Evolutionary conservation across 2,888 invertebrate species (phyloP).

Genomic region (Apodemia zela): DNA sequence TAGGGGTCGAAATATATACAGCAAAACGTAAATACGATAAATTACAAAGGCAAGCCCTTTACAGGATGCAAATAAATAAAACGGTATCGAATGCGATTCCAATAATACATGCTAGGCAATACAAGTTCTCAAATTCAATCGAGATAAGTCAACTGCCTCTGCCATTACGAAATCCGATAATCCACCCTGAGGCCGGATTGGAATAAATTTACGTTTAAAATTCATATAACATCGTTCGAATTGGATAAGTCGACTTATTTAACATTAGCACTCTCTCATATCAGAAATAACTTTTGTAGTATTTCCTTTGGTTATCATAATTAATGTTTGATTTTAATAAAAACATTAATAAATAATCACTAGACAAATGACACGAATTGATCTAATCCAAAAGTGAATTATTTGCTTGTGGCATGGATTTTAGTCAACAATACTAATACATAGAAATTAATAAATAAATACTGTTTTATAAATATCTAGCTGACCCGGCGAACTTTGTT

Average conservation of each 20-base stretch:
- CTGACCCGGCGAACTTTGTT: too few relatives aligned
- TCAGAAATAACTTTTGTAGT: not conserved
- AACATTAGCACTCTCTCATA: not conserved
- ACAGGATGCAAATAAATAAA: conserved; percentile 9
- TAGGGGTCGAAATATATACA: not conserved
- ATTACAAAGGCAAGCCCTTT: conserved; percentile 7
- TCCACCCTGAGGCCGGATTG: not conserved
- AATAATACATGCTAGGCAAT: conserved; percentile 11
- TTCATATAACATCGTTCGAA: not conserved
- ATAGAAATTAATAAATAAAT: too few relatives aligned
- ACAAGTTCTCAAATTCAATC: conserved; percentile 14
- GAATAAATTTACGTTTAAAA: conserved; percentile 12
- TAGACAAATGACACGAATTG: too few relatives aligned
- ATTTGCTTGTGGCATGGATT: too few relatives aligned
- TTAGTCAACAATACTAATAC: too few relatives aligned
- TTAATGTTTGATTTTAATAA: too few relatives aligned
- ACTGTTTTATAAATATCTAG: too few relatives aligned
- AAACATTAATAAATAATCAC: too few relatives aligned
- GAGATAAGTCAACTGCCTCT: conserved; percentile 11
- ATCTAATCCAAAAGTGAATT: too few relatives aligned
- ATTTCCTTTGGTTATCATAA: too few relatives aligned
- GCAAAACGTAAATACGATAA: conserved; percentile 4
- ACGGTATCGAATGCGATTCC: conserved; percentile 7
- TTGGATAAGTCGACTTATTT: not conserved
- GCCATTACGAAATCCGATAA: conserved; percentile 14